Evolutionary conservation across 2,113 vertebrate genomes (phyloP), one percentile per base, ranked within the genome.

Genomic region (Kryptolebias marmoratus): DNA sequence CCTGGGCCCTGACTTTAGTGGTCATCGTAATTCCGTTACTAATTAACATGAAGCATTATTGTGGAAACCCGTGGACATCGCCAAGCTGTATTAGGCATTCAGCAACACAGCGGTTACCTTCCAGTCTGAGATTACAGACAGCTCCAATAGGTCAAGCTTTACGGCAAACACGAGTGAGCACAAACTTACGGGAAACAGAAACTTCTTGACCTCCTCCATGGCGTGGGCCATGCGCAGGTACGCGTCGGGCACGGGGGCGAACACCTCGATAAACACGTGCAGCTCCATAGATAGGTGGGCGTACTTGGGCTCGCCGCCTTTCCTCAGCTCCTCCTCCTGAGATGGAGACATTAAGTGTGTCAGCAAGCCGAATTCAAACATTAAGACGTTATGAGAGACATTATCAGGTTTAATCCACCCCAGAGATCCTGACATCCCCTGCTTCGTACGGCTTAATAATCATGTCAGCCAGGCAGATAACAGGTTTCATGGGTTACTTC

Each of bases 201-300:
- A 99, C 75, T 99, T 99, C 91, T 99, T 99, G 81, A 98, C 96
- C 80, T 99, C 97, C 78, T 98, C 97, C 97, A 99, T 98, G 62
- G 98, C 97, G 5, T 98, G 96, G 22, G 96, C 96, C 98, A 99
- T 99, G 53, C 98, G 96, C 79, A 96, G 92, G 71, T 99, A 99
- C 2, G 97, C 97, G 58, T 99, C 98, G 0, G 97, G 97, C 0
- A 97, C 96, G 0, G 98, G 97, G 14, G 97, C 97, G 31, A 97
- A 99, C 1, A 99, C 97, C 88, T 99, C 98, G 60, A 99, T 96
- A 83, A 99, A 98, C 0, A 99, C 97, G 55, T 99, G 98, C 80
- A 99, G 89, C 69, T 99, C 98, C 96, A 97, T 97, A 39, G 97
- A 95, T 52, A 99, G 89, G 58, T 99, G 98, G 8, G 96, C 95